Percentiles rank a stretch among this genome's conserved stretches.
phyloP scores from a whole-genome alignment of 2,888 invertebrate species.

The Drosophila koepferae region DNA sequence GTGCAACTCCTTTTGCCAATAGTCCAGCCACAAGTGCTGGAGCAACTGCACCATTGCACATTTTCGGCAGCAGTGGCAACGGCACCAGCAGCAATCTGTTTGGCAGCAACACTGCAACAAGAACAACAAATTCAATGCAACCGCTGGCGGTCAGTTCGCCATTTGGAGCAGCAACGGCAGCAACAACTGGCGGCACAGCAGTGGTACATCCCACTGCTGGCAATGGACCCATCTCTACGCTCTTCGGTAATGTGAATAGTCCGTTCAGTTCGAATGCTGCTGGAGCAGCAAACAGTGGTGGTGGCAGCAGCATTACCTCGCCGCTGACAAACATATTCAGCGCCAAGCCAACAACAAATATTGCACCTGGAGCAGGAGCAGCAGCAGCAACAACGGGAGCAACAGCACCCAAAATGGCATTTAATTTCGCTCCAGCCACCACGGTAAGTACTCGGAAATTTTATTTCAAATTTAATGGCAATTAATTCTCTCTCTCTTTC shows the following conservation, averaged over 20 bases:
- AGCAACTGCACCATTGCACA: conserved; percentile 10
- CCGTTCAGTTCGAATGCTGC: conserved; percentile 20
- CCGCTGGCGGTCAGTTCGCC: conserved; percentile 20
- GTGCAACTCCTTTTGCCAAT: conserved; percentile 25
- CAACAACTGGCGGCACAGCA: background rate
- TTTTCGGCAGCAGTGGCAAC: conserved; percentile 17
- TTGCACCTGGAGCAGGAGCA: background rate
- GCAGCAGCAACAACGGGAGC: conserved; percentile 22
- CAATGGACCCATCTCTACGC: conserved; percentile 9
- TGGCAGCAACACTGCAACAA: conserved; percentile 13
- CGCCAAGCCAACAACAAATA: conserved; percentile 4
- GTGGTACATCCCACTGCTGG: conserved; percentile 4
- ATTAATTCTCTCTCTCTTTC: background rate
- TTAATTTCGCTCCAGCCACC: conserved; percentile 73
- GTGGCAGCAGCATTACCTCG: conserved; percentile 1
- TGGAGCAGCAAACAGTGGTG: background rate
- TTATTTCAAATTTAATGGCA: background rate
- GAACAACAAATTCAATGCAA: conserved; percentile 25
- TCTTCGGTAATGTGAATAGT: conserved; percentile 54
- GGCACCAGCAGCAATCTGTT: background rate
- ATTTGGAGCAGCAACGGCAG: conserved; percentile 18
- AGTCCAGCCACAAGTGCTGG: conserved; percentile 6
- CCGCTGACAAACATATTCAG: conserved; percentile 38
- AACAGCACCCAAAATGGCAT: conserved; percentile 67
- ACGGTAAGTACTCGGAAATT: conserved; percentile 41